Percentiles rank a stretch among this genome's conserved stretches.
These are phyloP conservation scores for Phycodurus eques DNA, from an alignment of 2,113 vertebrate species.

Conservation along the genomic window DNA sequence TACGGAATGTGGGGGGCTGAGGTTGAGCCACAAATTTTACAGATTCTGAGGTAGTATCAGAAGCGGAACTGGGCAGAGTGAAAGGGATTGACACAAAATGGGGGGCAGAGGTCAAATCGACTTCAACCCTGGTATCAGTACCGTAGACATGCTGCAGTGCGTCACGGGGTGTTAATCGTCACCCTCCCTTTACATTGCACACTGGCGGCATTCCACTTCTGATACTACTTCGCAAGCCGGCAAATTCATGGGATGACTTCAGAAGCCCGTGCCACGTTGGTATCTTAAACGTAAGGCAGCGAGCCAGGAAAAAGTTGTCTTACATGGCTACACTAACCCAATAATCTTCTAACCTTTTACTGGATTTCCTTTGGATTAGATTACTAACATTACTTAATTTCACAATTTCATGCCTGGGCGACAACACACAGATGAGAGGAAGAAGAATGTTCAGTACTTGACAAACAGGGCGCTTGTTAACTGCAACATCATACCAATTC, in stretches of 20 bases:
- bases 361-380: slow-evolving; percentile 16
- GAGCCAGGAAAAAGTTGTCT: neutral
- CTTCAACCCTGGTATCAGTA: no score
- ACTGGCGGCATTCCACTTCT: no score
- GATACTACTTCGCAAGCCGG: no score
- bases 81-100: neutral
- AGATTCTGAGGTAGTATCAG: no score
- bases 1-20: no score
- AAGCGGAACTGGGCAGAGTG: neutral
- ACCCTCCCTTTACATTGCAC: no score
- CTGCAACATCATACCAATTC: slow-evolving; percentile 8
- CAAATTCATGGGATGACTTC: no score
- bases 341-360: no score
- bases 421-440: slow-evolving; percentile 5
- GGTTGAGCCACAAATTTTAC: no score
- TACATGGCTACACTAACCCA: neutral
- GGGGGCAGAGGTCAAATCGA: no score
- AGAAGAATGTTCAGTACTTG: slow-evolving; percentile 14
- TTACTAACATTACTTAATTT: slow-evolving; percentile 12
- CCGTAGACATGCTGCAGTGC: no score
- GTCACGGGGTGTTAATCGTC: no score
- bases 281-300: neutral
- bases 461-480: slow-evolving; percentile 12
- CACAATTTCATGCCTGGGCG: slow-evolving; percentile 2
- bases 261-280: neutral